Conservation (phyloP, 1,140 invertebrate genomes). For the Drosophila subobscura region DNA sequence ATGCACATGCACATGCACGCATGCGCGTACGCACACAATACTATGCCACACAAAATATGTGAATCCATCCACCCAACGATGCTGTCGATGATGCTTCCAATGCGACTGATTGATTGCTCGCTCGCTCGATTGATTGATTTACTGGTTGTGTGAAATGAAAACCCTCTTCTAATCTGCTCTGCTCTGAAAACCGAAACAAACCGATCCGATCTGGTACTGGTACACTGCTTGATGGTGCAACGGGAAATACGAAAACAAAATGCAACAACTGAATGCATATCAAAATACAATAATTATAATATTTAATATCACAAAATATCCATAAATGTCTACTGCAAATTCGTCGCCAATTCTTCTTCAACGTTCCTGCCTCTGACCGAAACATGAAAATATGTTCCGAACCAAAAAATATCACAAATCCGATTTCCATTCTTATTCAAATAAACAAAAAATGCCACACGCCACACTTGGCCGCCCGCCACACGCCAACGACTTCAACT, state of each 20-base stretch:
- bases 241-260: constrained; percentile 42
- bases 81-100: constrained; percentile 45
- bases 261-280: constrained; percentile 22
- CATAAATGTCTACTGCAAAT: constrained; percentile 37
- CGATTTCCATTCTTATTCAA: constrained; percentile 53
- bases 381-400: constrained; percentile 19
- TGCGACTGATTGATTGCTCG: constrained; percentile 73
- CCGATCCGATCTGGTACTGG: constrained; percentile 79
- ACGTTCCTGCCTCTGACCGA: constrained; percentile 74
- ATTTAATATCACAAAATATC: constrained; percentile 11
- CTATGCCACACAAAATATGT: constrained; percentile 28
- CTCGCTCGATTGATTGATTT: constrained; percentile 63
- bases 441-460: constrained; percentile 48
- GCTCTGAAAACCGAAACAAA: constrained; percentile 72
- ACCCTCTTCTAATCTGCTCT: constrained; percentile 77
- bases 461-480: constrained; percentile 47
- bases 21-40: constrained; percentile 18
- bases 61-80: constrained; percentile 47
- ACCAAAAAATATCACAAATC: constrained; percentile 11
- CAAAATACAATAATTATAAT: constrained; percentile 36
- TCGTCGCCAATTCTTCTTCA: constrained; percentile 74
- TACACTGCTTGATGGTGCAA: constrained; percentile 77
- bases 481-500: constrained; percentile 64
- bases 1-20: constrained; percentile 33
- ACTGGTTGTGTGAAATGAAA: constrained; percentile 59